These are phyloP conservation scores for Microcebus griseorufus DNA, from an alignment of 2,113 vertebrate species.

Conservation along the genomic window DNA sequence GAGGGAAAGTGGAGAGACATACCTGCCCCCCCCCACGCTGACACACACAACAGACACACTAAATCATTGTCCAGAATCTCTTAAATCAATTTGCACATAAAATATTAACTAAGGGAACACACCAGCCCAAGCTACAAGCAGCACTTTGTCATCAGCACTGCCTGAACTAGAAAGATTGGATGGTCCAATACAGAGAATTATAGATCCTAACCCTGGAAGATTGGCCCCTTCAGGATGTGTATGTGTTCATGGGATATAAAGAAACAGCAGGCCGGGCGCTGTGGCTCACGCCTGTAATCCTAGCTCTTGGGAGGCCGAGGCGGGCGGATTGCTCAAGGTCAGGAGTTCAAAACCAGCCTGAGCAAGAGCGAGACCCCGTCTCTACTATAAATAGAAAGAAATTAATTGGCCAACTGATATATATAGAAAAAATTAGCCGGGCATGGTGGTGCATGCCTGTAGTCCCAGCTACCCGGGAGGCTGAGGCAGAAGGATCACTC, in stretches of 20 bases:
- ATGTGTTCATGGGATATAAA: neutral
- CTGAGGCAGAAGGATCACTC: too few species aligned
- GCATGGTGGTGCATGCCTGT: too few species aligned
- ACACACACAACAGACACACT: neutral
- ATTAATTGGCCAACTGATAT: too few species aligned
- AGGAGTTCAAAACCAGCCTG: too few species aligned
- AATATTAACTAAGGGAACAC: neutral
- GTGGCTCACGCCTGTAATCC: too few species aligned
- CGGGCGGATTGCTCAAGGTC: too few species aligned
- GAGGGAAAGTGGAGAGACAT: neutral
- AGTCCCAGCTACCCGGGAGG: too few species aligned
- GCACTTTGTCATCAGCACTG: neutral
- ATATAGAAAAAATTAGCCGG: too few species aligned
- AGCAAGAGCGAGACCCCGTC: too few species aligned
- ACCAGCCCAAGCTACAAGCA: neutral
- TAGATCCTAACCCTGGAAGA: neutral
- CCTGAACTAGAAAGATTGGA: neutral
- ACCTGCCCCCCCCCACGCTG: fast-evolving
- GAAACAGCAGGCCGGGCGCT: too few species aligned
- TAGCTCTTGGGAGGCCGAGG: too few species aligned
- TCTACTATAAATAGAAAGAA: too few species aligned
- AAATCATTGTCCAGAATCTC: neutral
- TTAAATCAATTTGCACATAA: neutral
- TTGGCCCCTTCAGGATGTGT: neutral
- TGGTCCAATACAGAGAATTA: neutral